Base-by-base conservation (phyloP, 2,113 vertebrate genomes). In the Boulengeromyrus knoepffleri region DNA sequence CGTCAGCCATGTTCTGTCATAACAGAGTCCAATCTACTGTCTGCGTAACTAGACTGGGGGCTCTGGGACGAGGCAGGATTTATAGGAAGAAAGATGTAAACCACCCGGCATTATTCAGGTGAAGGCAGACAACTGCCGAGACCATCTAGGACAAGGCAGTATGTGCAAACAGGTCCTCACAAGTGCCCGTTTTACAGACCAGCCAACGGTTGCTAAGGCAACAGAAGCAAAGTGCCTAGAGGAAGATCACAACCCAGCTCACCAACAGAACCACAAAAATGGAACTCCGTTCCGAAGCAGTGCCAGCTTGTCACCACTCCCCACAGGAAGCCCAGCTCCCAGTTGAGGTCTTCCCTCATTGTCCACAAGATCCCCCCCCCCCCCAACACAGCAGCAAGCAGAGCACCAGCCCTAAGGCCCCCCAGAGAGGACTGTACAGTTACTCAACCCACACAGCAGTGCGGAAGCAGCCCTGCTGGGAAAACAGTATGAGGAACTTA, bases 401-500 rank as follows among this genome's bases (percentile, higher is more conserved):
- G 1, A 36, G 39, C 87, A 4, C 62, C 31, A 31, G 56, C 42
- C 87, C 39, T 27, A 88, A 17, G 74, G 52, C 36, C 36, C 9
- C 36, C 36, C 12, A 62, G 77, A 85, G 52, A 24, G 77, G 10
- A 3, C 10, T 27, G 2, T 27, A 50, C 36, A 27, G 52, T 21
- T 15, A 31, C 58, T 13, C 17, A 90, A 66, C 85, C 80, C 27
- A 31, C n/a, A 62, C 8, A 62, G 91, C 87, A 10, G n/a, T 88
- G 91, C 77, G 90, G 88, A 88, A 91, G 70, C n/a, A 50, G 39
- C 39, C 39, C 53, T 58, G 39, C 36, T 66, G 88, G 46, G 86
- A 84, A 89, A 90, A 89, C 85, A 66, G 46, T 47, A 36, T 88
- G 49, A 31, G 87, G 92, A 85, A 90, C 56, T 88, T 39, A 90